phyloP scores from a whole-genome alignment of 2,113 vertebrate species.

The Sinocyclocheilus grahami region DNA sequence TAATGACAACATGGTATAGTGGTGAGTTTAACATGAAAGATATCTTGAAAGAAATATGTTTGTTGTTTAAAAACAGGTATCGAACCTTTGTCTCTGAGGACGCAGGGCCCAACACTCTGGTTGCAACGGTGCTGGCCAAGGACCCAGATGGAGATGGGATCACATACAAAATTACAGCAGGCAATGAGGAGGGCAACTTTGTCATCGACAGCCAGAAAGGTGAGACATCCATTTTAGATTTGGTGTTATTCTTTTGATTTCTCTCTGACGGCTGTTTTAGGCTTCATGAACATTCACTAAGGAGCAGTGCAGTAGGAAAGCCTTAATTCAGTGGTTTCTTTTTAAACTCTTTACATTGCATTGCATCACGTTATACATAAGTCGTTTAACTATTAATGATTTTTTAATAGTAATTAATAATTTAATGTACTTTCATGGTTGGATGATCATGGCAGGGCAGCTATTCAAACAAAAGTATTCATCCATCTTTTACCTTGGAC shows the following conservation, averaged over 20 bases:
- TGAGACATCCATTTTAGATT: conserved; percentile 64
- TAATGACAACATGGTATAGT: background rate
- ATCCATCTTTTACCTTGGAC: background rate
- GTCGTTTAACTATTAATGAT: background rate
- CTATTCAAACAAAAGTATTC: background rate
- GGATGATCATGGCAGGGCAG: background rate
- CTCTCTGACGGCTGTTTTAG: background rate
- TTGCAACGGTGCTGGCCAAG: conserved; percentile 85
- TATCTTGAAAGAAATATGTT: conserved; percentile 34
- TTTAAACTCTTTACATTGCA: background rate
- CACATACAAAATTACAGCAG: conserved; percentile 80
- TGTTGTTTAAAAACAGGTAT: conserved; percentile 75
- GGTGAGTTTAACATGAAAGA: background rate
- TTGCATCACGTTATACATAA: conserved; percentile 9
- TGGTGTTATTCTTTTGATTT: background rate
- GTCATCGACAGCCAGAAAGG: conserved; percentile 88
- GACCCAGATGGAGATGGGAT: conserved; percentile 88
- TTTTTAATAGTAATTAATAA: background rate
- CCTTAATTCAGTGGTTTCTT: background rate
- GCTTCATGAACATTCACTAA: background rate
- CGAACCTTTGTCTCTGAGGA: conserved; percentile 90
- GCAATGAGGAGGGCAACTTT: conserved; percentile 85
- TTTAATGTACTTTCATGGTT: background rate
- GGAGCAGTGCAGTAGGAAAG: background rate
- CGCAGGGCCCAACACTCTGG: conserved; percentile 84